Base-by-base conservation (phyloP, 35 echinoderm and acorn worm species). In the Hemicentrotus pulcherrimus region DNA sequence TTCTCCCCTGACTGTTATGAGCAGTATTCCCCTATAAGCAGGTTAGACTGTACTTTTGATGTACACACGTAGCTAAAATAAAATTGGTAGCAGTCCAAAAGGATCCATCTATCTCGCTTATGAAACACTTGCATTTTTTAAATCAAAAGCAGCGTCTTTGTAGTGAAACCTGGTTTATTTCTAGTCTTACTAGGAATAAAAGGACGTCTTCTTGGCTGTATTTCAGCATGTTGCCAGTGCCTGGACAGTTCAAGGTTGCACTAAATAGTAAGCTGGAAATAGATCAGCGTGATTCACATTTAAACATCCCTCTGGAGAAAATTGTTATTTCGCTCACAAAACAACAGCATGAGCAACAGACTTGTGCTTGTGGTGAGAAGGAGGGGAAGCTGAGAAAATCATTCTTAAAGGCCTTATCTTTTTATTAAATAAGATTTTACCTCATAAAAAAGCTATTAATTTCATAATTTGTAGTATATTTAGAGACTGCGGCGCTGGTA, bases 191-290 rank as follows among this genome's bases (percentile, higher is more conserved):
- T 55, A 5, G 28, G 24, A 78, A 78, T 4, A 78, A 78, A 28
- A 78, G 65, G 65, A 78, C n/a, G 65, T 78, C 65, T n/a, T 78
- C 65, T 78, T 78, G 65, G 65, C 65, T 78, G 65, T 78, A 28
- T 78, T 78, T 78, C 65, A 78, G 65, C 65, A 78, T 78, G 65
- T 78, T 28, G 65, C 19, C 19, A 78, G 65, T 78, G 22, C 65
- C 65, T 78, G 65, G 65, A n/a, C 65, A n/a, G 65, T 78, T 78
- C 65, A 78, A 78, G 65, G 65, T 78, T 78, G 65, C 65, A 28
- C 22, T 14, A 16, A 14, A 78, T 78, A 78, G 65, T 78, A 28
- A 78, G 65, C 65, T 78, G 65, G 65, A 78, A 78, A 78, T 78
- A 78, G 65, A 78, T 78, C 65, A 78, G 28, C 65, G 65, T 78